Evolutionary conservation across 2,888 invertebrate species (phyloP).

Genomic region (Synanthedon formicaeformis): DNA sequence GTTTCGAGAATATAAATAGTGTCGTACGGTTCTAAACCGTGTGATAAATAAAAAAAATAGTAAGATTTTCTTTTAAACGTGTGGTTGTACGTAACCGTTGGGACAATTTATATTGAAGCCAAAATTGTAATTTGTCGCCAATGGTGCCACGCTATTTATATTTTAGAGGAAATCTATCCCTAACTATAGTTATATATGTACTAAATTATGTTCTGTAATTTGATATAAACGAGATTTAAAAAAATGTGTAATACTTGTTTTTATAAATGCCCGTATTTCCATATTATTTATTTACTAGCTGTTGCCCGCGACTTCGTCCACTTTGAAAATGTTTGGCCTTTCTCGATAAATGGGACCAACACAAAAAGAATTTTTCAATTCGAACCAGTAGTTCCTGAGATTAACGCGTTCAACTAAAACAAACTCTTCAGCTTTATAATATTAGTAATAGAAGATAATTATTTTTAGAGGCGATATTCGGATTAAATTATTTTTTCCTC

Average conservation of each 20-base stretch:
- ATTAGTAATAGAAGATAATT: no score
- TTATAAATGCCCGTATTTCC: constrained; percentile 1
- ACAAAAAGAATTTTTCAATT: no score
- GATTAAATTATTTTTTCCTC: no score
- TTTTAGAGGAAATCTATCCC: constrained; percentile 46
- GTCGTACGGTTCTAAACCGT: constrained; percentile 54
- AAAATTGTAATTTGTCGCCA: constrained; percentile 3
- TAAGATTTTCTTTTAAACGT: constrained; percentile 31
- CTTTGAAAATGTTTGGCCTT: no score
- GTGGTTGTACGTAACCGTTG: constrained; percentile 33
- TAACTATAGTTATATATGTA: constrained; percentile 41
- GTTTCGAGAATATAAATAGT: constrained; percentile 9
- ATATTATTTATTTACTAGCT: not conserved
- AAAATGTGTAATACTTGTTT: constrained; percentile 26
- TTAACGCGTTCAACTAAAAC: no score
- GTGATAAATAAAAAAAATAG: constrained; percentile 20
- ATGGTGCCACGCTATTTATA: constrained; percentile 44
- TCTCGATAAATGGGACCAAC: no score
- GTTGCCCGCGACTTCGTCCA: no score
- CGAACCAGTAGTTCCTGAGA: no score
- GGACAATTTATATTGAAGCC: constrained; percentile 35
- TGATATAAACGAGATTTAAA: constrained; percentile 66
- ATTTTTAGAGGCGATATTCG: no score
- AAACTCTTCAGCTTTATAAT: no score
- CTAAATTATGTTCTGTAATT: constrained; percentile 65